A percentile compares a stretch with the other conserved stretches of the same genome.
These are phyloP conservation scores for Ceraclea dissimilis DNA, from an alignment of 2,888 invertebrate species.

Conservation along the genomic window DNA sequence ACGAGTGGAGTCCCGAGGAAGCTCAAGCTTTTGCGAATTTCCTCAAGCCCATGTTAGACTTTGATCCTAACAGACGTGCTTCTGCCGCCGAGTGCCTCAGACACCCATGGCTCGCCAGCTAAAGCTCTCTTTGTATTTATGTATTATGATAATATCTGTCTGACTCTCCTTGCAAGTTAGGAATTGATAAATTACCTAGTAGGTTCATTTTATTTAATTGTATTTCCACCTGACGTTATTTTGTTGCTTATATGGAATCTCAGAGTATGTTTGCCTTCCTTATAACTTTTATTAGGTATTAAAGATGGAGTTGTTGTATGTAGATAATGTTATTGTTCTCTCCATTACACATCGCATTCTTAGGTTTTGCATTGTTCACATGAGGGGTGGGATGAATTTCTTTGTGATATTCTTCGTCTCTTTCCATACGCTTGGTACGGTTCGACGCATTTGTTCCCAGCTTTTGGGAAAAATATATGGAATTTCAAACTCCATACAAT, in stretches of 20 bases:
- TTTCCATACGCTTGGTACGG: no score
- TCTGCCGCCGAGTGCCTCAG: constrained; percentile 91
- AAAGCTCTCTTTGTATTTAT: constrained; percentile 14
- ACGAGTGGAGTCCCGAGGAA: constrained; percentile 86
- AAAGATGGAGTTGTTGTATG: not conserved
- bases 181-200: constrained; percentile 1
- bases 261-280: not conserved
- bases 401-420: no score
- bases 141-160: not conserved
- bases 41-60: constrained; percentile 93
- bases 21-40: constrained; percentile 92
- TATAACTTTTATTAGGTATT: not conserved
- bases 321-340: not conserved
- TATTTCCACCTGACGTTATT: not conserved
- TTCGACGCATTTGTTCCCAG: no score
- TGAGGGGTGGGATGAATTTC: no score
- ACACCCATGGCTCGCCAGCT: constrained; percentile 78
- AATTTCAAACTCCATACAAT: no score
- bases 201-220: not conserved
- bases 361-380: not conserved
- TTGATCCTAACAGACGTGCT: constrained; percentile 87
- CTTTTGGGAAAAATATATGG: no score
- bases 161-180: not conserved
- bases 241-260: not conserved
- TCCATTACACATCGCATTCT: no score